Conservation (phyloP, 2,797 vertebrate species). For the Coracias cyanogaster region DNA sequence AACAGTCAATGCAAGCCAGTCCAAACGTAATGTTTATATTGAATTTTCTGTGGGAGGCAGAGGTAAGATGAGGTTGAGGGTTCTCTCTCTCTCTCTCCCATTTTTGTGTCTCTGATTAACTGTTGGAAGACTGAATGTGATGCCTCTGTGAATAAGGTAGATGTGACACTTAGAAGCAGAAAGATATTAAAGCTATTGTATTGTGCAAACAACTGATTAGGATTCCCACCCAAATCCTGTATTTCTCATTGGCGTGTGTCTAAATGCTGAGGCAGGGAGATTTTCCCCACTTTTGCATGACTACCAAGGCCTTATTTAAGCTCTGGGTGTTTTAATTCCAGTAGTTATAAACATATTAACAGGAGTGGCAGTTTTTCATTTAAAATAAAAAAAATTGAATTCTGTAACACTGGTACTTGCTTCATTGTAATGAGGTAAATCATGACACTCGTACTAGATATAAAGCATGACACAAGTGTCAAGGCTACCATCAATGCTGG, state of each 20-base stretch:
- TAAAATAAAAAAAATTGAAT: neutral
- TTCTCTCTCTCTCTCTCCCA: neutral
- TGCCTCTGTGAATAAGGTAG: neutral
- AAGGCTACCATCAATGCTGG: neutral
- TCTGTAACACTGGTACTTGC: neutral
- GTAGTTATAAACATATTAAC: neutral
- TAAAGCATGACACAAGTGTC: neutral
- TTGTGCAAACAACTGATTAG: neutral
- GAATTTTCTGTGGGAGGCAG: slow-evolving; percentile 5
- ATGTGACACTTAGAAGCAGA: neutral
- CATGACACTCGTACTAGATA: neutral
- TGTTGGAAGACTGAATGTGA: neutral
- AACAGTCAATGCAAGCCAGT: neutral
- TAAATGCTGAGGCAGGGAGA: neutral
- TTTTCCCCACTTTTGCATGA: neutral
- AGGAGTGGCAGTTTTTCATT: neutral
- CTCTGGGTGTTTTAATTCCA: neutral
- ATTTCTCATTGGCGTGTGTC: neutral
- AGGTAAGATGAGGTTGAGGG: neutral
- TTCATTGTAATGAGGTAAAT: neutral
- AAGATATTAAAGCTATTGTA: neutral
- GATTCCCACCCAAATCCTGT: neutral
- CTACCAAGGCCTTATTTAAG: neutral
- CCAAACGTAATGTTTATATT: neutral
- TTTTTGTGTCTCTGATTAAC: neutral